Percentiles rank a stretch among this genome's conserved stretches.
Conservation (phyloP, 2,113 vertebrate species). For the Paralichthys olivaceus region DNA sequence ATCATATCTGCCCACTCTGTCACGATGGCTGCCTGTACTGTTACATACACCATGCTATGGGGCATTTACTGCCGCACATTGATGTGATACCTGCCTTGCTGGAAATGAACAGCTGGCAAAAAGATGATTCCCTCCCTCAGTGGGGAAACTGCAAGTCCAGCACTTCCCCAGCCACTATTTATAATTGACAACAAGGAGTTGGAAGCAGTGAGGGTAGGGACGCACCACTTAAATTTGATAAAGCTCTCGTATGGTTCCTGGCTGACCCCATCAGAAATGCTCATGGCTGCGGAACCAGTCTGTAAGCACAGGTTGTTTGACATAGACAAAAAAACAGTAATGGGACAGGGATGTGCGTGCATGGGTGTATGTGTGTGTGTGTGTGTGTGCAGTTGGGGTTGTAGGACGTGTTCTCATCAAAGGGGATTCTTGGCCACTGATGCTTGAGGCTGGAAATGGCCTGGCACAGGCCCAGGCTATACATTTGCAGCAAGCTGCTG, state of each 20-base stretch:
- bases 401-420: conserved; percentile 44
- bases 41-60: conserved; percentile 25
- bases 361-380: neutral
- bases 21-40: conserved; percentile 24
- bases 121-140: conserved; percentile 34
- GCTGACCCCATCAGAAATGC: conserved; percentile 43
- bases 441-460: conserved; percentile 48
- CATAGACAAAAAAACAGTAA: conserved; percentile 41
- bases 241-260: conserved; percentile 24
- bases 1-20: conserved; percentile 48
- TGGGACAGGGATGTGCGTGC: neutral
- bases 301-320: conserved; percentile 41
- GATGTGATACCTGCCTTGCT: conserved; percentile 34
- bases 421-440: conserved; percentile 59
- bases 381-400: neutral
- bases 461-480: conserved; percentile 66
- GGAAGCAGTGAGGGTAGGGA: conserved; percentile 8
- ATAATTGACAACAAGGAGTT: conserved; percentile 37
- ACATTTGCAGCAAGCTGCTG: conserved; percentile 64
- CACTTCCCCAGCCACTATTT: conserved; percentile 53
- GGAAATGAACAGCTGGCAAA: conserved; percentile 54
- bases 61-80: conserved; percentile 33
- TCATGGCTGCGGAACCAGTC: conserved; percentile 29
- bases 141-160: conserved; percentile 58
- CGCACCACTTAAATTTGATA: conserved; percentile 52